A percentile compares a stretch with the other conserved stretches of the same genome.
Conservation (phyloP, 2,888 invertebrate genomes). For the Unio delphinus region DNA sequence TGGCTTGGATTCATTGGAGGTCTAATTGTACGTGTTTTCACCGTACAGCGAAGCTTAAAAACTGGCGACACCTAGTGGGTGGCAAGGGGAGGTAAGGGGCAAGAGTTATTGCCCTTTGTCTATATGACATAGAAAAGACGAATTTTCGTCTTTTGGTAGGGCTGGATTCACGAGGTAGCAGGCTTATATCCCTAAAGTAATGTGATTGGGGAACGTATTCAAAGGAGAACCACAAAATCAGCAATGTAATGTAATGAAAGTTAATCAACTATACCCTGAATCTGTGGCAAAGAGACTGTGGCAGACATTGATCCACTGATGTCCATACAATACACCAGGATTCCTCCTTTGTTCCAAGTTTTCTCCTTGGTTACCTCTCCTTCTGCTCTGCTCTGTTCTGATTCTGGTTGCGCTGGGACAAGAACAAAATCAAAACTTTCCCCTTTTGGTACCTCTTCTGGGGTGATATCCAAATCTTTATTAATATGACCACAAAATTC, state of each 20-base stretch:
- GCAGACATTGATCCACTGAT: constrained; percentile 60
- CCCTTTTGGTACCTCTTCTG: constrained; percentile 52
- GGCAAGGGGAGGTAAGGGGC: too few relatives aligned
- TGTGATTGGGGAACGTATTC: too few relatives aligned
- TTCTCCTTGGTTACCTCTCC: constrained; percentile 32
- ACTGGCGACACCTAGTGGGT: too few relatives aligned
- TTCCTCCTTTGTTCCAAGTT: constrained; percentile 41
- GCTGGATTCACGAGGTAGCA: too few relatives aligned
- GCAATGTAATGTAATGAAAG: neutral
- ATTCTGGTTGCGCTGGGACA: constrained; percentile 31
- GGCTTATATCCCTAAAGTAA: too few relatives aligned
- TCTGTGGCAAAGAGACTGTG: constrained; percentile 42
- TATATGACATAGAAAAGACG: too few relatives aligned
- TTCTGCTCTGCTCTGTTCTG: constrained; percentile 13
- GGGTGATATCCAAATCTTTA: constrained; percentile 40
- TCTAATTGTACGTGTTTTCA: too few relatives aligned
- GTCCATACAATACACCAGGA: constrained; percentile 63
- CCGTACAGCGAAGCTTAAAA: too few relatives aligned
- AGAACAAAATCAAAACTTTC: constrained; percentile 57
- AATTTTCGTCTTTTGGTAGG: too few relatives aligned
- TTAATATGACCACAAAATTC: constrained; percentile 42
- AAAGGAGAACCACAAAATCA: too few relatives aligned
- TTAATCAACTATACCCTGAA: constrained; percentile 45
- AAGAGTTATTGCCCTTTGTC: too few relatives aligned
- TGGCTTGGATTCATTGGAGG: too few relatives aligned